Evolutionary conservation across 2,888 invertebrate genomes (phyloP).

Genomic region (Fragum whitleyi): DNA sequence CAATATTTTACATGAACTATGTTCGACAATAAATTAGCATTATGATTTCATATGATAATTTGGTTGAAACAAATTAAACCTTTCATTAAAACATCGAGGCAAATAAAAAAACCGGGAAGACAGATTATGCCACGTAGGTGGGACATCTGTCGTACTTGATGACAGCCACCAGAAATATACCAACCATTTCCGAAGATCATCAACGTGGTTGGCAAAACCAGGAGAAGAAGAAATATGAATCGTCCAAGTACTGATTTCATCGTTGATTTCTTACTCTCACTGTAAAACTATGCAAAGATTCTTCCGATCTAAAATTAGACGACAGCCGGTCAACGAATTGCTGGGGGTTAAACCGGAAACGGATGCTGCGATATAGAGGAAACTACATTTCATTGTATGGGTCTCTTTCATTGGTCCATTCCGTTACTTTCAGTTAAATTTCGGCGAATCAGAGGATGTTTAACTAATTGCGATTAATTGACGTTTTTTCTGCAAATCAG

Average conservation of each 20-base stretch:
- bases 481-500: conserved; percentile 34
- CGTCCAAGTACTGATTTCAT: conserved; percentile 70
- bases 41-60: too few species aligned
- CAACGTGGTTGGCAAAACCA: conserved; percentile 79
- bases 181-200: conserved; percentile 78
- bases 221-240: conserved; percentile 75
- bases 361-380: background rate
- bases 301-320: background rate
- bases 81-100: too few species aligned
- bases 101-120: too few species aligned
- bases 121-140: conserved; percentile 29
- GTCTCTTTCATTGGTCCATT: conserved; percentile 9
- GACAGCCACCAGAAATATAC: conserved; percentile 64
- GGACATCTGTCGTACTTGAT: background rate
- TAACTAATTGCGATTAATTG: background rate
- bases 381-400: background rate
- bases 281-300: background rate
- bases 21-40: too few species aligned
- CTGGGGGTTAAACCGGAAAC: conserved; percentile 23
- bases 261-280: background rate
- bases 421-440: background rate
- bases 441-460: background rate
- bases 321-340: background rate
- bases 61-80: too few species aligned
- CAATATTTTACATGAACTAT: too few species aligned